Evolutionary conservation across 2,113 vertebrate genomes (phyloP), one percentile per base, ranked within the genome.

Genomic region (Hassar affinis): DNA sequence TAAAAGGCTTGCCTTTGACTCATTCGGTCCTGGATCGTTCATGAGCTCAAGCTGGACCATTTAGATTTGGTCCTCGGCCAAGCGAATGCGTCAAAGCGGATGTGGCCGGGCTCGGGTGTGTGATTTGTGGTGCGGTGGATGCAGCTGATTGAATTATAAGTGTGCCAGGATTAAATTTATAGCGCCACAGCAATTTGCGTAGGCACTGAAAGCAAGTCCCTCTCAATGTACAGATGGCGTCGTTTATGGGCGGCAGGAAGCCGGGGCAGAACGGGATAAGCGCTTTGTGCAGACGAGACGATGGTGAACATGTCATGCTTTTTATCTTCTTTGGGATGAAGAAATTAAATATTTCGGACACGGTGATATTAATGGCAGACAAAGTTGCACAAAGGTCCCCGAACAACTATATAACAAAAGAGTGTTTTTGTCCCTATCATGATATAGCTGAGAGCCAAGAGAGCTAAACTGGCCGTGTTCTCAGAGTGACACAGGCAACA

Each of bases 11-110:
- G 42, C 25, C n/a, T 77, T 85, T 80, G 49, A 64, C 49, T 71
- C 35, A 49, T 62, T 56, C 47, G 35, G 38, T 54, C 69, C 71
- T 82, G 72, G 38, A 77, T 79, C 62, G 83, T 80, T 74, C 82
- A 79, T 69, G 49, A 81, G 69, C 83, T 84, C 51, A 82, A 85
- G 84, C 78, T 54, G 66, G 56, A 45, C 49, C 68, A 85, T 86
- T 89, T 87, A 81, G 57, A 76, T 84, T 78, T 87, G 86, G 86
- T 84, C 47, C 0, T 0, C 11, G 15, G 87, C 89, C 87, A 88
- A 87, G 66, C 62, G 30, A 69, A n/a, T 81, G 78, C 59, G 68
- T 61, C 78, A 35, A 80, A 80, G 59, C 78, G 75, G 84, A 85
- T 83, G 77, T 78, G 81, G 49, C 71, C 42, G 35, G 56, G 51